A percentile compares a stretch with the other conserved stretches of the same genome.
Evolutionary conservation across 2,113 vertebrate genomes (phyloP).

Genomic region (Thalassarche chlororhynchos): DNA sequence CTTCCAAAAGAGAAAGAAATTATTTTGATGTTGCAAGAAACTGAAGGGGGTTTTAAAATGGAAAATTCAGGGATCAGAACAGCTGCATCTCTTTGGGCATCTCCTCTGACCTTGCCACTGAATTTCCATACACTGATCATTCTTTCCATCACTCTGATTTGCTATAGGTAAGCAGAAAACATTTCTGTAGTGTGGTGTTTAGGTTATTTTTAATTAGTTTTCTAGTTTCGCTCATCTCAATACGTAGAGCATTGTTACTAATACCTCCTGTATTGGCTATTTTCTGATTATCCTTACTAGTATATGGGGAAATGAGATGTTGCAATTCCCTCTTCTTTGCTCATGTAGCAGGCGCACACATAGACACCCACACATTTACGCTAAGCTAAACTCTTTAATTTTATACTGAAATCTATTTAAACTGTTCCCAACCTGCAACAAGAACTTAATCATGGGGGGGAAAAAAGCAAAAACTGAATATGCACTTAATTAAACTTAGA

Average conservation of each 20-base stretch:
- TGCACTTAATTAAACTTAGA: slow-evolving; percentile 56
- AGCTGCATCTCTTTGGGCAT: background rate
- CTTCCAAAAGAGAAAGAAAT: background rate
- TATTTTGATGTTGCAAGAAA: background rate
- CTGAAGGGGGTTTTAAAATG: background rate
- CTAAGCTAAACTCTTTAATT: background rate
- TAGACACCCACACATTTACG: background rate
- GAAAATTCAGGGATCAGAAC: background rate
- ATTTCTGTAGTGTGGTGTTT: background rate
- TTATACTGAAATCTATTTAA: background rate
- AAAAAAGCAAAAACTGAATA: background rate
- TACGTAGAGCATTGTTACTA: no score
- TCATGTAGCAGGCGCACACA: background rate
- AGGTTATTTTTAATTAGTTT: background rate
- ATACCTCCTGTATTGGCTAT: background rate
- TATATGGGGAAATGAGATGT: background rate
- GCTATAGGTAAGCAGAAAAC: background rate
- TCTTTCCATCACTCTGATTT: background rate
- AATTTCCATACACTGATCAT: background rate
- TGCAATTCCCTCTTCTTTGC: background rate
- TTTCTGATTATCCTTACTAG: background rate
- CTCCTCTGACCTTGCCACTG: background rate
- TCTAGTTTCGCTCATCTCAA: background rate
- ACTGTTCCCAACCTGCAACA: background rate
- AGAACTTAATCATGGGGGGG: background rate